Base-by-base conservation (phyloP, 2,113 vertebrate genomes). In the Gavialis gangeticus region DNA sequence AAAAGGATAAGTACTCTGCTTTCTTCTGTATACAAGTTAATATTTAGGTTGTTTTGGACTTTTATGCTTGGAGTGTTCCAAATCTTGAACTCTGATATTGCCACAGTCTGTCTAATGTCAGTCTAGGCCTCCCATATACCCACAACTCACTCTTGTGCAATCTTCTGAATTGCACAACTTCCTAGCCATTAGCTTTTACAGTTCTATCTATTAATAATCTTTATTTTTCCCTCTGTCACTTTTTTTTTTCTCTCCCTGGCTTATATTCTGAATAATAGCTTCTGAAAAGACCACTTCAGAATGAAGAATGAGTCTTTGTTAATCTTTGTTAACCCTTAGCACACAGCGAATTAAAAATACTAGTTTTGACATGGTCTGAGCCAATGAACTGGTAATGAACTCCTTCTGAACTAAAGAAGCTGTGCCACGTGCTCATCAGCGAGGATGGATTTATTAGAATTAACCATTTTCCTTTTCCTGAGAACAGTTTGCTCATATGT, bases 401-500 rank as follows among this genome's bases (percentile, higher is more conserved):
- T 37, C 3, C 1, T 27, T 88, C 57, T 0, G 18, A 7, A 34
- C 6, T n/a, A 57, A 6, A 64, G 76, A 76, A 94, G 37, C 2
- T 17, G 67, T 77, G 77, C 55, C 69, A 64, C 12, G 1, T 13
- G 60, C 18, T 4, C 14, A 37, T 58, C 73, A 57, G 63, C 17
- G 84, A 82, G 11, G 46, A 73, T 0, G 60, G 28, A 84, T 21
- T 15, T 0, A 46, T 12, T 30, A n/a, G 69, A 17, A 24, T 75
- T 24, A 9, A 28, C 46, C 91, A 89, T 54, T 78, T 55, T 87
- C 75, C 75, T 27, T 21, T 27, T 7, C 37, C 82, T 64, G n/a
- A 60, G 80, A 96, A 88, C 75, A 94, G 91, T 89, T 82, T 92
- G 89, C 62, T 94, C 92, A 10, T 37, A 75, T 88, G 82, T 81